A percentile compares a stretch with the other conserved stretches of the same genome.
phyloP scores from a whole-genome alignment of 2,113 vertebrate species.

The Melanocharis versteri region DNA sequence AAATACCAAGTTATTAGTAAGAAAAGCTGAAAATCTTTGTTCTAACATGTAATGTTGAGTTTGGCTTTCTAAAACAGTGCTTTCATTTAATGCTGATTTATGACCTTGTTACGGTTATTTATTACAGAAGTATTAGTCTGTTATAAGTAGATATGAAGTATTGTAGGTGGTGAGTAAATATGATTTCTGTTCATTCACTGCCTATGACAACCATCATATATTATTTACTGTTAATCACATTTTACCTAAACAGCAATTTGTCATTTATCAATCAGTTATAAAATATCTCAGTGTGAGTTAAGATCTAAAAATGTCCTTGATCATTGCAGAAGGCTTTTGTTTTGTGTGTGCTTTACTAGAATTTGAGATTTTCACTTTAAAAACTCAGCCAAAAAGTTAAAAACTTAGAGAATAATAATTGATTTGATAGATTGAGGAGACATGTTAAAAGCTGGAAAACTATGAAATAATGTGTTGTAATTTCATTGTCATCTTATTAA shows the following conservation, averaged over 20 bases:
- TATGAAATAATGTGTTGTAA: background rate
- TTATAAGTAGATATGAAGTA: conserved; percentile 21
- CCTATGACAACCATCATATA: background rate
- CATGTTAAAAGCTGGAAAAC: background rate
- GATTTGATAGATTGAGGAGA: background rate
- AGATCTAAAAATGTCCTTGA: background rate
- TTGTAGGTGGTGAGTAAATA: conserved; percentile 8
- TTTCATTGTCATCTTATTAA: background rate
- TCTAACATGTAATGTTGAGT: background rate
- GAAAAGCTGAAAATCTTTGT: conserved; percentile 27
- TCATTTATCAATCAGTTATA: conserved; percentile 8
- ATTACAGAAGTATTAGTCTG: background rate
- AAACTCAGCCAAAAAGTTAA: background rate
- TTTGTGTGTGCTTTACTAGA: background rate
- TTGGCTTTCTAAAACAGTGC: conserved; percentile 1
- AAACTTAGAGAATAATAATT: background rate
- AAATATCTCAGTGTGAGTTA: background rate
- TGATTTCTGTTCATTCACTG: background rate
- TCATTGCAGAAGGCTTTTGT: background rate
- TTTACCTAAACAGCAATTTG: conserved; percentile 8
- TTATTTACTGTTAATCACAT: conserved; percentile 12
- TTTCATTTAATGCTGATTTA: conserved; percentile 38
- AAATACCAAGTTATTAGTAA: background rate
- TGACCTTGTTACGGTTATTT: conserved; percentile 17
- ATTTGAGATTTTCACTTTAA: background rate